Conservation (phyloP, 92 coral and sea anemone genomes). For the Muricea muricata region DNA sequence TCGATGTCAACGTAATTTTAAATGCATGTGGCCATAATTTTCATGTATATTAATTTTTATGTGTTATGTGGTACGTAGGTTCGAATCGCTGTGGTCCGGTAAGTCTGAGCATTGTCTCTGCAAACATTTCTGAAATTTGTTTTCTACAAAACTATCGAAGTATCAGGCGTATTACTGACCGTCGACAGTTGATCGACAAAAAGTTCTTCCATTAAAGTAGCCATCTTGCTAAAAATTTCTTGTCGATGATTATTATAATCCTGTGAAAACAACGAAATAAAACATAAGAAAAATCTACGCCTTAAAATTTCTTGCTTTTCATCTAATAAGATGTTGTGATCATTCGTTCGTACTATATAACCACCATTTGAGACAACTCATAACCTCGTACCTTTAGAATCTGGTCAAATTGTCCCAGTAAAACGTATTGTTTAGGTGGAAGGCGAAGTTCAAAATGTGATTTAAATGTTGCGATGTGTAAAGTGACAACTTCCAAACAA, state of each 20-base stretch:
- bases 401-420: constrained; percentile 95
- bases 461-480: constrained; percentile 92
- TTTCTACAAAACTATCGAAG: too few relatives aligned
- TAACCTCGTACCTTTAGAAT: constrained; percentile 78
- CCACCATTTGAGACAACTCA: not conserved
- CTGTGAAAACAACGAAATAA: constrained; percentile 28
- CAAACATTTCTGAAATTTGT: too few relatives aligned
- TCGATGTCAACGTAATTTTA: too few relatives aligned
- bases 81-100: too few relatives aligned
- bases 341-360: too few relatives aligned
- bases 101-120: too few relatives aligned
- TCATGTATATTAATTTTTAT: too few relatives aligned
- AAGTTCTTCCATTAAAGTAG: constrained; percentile 87
- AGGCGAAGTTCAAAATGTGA: constrained; percentile 93
- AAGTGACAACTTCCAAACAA: constrained; percentile 88
- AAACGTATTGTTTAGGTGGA: constrained; percentile 92
- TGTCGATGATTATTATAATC: constrained; percentile 93
- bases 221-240: constrained; percentile 84
- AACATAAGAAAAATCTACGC: not conserved
- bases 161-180: too few relatives aligned
- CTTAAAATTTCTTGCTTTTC: too few relatives aligned
- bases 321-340: not conserved
- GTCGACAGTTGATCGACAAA: constrained; percentile 72
- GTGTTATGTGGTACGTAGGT: too few relatives aligned
- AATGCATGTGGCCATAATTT: too few relatives aligned